phyloP scores from a whole-genome alignment of 2,797 vertebrate genomes.

The Prunella strophiata region DNA sequence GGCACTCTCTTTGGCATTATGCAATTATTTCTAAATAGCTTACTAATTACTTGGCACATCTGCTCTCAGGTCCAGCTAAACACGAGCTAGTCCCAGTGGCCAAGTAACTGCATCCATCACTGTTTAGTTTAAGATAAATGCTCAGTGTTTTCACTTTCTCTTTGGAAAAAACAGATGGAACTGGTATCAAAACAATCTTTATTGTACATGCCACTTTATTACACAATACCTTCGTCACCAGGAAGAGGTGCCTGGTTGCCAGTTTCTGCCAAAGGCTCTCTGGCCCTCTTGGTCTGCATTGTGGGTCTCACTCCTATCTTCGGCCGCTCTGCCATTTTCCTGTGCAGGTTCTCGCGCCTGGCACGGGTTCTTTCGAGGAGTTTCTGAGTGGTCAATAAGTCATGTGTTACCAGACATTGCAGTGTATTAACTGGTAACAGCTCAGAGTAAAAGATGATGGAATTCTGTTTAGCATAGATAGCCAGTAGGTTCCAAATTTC shows the following conservation, averaged over 20 bases:
- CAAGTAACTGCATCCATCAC: not conserved
- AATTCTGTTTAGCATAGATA: not conserved
- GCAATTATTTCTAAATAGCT: not conserved
- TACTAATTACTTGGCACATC: not conserved
- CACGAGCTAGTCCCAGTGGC: not conserved
- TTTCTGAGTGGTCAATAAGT: constrained; percentile 81
- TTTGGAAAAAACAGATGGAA: not conserved
- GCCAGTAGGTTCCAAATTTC: not conserved
- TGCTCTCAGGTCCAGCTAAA: not conserved
- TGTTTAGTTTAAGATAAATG: not conserved
- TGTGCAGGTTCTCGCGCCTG: constrained; percentile 95
- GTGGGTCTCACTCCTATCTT: constrained; percentile 75
- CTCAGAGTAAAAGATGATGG: not conserved
- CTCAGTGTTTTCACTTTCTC: not conserved
- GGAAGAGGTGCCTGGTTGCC: constrained; percentile 77
- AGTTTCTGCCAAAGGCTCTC: constrained; percentile 88
- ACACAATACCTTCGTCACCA: constrained; percentile 80
- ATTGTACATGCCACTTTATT: not conserved
- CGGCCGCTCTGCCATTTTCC: constrained; percentile 90
- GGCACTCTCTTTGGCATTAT: not conserved
- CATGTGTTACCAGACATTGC: not conserved
- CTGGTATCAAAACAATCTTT: not conserved
- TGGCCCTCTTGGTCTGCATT: constrained; percentile 78
- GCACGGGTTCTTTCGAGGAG: constrained; percentile 94
- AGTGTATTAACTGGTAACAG: not conserved